These are phyloP conservation scores for Drepana falcataria DNA, from an alignment of 2,888 invertebrate genomes.

Conservation along the genomic window DNA sequence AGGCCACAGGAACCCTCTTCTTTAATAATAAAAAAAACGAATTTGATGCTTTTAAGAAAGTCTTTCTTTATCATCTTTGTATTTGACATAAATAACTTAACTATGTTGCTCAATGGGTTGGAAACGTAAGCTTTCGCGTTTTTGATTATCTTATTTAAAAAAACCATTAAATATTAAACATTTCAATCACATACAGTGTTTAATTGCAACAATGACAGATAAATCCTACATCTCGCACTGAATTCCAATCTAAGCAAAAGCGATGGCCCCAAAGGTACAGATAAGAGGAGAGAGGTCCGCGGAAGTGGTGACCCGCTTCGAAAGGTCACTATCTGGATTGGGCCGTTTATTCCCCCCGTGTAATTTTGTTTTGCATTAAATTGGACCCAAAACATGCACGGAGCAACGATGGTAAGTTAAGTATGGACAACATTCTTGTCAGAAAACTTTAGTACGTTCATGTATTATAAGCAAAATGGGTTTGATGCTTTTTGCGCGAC, in stretches of 20 bases:
- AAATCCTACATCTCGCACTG: not conserved
- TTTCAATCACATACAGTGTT: not conserved
- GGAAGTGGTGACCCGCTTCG: constrained; percentile 38
- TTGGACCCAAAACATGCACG: constrained; percentile 10
- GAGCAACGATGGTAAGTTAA: not conserved
- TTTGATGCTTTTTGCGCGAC: not conserved
- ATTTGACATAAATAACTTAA: too few species aligned
- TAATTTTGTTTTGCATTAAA: constrained; percentile 27
- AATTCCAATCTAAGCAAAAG: not conserved
- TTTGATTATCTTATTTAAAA: too few species aligned
- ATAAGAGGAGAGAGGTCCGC: constrained; percentile 23
- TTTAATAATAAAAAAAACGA: too few species aligned
- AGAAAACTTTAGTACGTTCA: not conserved
- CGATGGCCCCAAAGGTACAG: constrained; percentile 13
- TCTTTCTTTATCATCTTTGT: too few species aligned
- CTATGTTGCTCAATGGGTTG: too few species aligned
- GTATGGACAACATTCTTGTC: not conserved
- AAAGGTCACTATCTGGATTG: constrained; percentile 47
- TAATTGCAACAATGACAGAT: not conserved
- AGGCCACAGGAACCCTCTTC: too few species aligned
- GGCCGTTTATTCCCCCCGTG: constrained; percentile 12
- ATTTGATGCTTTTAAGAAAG: too few species aligned
- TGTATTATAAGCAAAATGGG: not conserved
- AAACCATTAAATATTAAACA: too few species aligned
- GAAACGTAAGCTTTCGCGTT: too few species aligned